A percentile compares a stretch with the other conserved stretches of the same genome.
phyloP scores from a whole-genome alignment of 2,113 vertebrate genomes.

The Ginglymostoma cirratum region DNA sequence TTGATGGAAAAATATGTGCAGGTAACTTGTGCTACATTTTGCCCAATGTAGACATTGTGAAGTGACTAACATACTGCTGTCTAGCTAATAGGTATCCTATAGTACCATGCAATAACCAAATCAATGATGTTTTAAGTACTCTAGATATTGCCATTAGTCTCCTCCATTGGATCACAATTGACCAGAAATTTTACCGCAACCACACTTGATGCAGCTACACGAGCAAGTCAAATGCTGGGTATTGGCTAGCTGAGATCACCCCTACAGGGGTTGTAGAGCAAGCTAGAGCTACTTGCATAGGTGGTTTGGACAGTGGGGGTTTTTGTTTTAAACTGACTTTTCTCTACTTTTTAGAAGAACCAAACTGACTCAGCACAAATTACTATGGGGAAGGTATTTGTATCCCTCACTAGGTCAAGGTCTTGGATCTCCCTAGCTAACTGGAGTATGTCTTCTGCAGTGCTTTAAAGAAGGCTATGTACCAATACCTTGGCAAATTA shows the following conservation, averaged over 20 bases:
- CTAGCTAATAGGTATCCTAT: not conserved
- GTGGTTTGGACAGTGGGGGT: too few species aligned
- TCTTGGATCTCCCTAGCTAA: not conserved
- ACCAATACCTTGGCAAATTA: not conserved
- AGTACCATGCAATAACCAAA: not conserved
- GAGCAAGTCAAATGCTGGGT: not conserved
- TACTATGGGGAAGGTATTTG: not conserved
- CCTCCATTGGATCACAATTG: not conserved
- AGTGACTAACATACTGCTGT: too few species aligned
- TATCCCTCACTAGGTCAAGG: not conserved
- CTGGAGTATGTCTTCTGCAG: not conserved
- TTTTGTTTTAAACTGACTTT: not conserved
- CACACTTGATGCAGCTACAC: not conserved
- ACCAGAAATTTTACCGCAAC: not conserved
- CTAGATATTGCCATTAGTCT: not conserved
- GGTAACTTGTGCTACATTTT: not conserved
- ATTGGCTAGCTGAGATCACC: not conserved
- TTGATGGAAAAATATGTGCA: constrained; percentile 11
- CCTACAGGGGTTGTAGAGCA: not conserved
- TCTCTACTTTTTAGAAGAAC: not conserved
- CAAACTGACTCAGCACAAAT: too few species aligned
- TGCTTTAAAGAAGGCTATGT: not conserved
- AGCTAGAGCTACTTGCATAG: not conserved
- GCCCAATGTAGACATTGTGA: too few species aligned
- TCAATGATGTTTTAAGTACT: too few species aligned